Percentiles rank a stretch among this genome's conserved stretches.
These are phyloP conservation scores for Amniataba percoides DNA, from an alignment of 2,797 vertebrate species.

Conservation along the genomic window DNA sequence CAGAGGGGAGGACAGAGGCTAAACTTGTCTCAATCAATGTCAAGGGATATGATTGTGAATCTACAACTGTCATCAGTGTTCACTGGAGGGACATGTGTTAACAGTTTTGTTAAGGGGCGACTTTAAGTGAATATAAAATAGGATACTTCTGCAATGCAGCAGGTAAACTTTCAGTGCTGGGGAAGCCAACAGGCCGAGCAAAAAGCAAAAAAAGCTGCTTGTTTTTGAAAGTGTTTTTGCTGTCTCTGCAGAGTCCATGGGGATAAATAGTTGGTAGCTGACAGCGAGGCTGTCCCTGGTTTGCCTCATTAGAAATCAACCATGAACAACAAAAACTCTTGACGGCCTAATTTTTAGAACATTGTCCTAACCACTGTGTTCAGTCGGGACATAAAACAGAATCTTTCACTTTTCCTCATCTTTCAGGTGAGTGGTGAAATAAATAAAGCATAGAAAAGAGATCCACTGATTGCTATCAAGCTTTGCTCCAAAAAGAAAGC, in stretches of 20 bases:
- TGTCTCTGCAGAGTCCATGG: constrained; percentile 19
- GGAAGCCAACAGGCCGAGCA: background rate
- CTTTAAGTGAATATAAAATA: constrained; percentile 38
- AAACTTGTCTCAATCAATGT: constrained; percentile 77
- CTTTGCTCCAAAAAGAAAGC: background rate
- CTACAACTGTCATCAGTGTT: constrained; percentile 58
- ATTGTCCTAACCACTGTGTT: constrained; percentile 14
- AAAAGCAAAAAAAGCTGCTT: constrained; percentile 14
- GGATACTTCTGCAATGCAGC: constrained; percentile 23
- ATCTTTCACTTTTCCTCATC: background rate
- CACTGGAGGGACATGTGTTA: constrained; percentile 42
- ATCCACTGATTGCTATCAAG: background rate
- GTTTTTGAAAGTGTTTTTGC: background rate
- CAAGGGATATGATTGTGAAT: constrained; percentile 57
- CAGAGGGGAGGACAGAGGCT: constrained; percentile 56
- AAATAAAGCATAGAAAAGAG: background rate
- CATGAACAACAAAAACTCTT: background rate
- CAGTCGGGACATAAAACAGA: constrained; percentile 7
- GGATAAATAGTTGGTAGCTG: constrained; percentile 1
- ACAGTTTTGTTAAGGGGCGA: constrained; percentile 44
- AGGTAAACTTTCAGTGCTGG: constrained; percentile 20
- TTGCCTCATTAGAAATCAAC: constrained; percentile 33
- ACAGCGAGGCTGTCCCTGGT: background rate
- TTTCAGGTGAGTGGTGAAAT: constrained; percentile 4
- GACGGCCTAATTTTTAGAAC: background rate